phyloP scores from a whole-genome alignment of 2,888 invertebrate genomes.

The Melinaea menophilus region DNA sequence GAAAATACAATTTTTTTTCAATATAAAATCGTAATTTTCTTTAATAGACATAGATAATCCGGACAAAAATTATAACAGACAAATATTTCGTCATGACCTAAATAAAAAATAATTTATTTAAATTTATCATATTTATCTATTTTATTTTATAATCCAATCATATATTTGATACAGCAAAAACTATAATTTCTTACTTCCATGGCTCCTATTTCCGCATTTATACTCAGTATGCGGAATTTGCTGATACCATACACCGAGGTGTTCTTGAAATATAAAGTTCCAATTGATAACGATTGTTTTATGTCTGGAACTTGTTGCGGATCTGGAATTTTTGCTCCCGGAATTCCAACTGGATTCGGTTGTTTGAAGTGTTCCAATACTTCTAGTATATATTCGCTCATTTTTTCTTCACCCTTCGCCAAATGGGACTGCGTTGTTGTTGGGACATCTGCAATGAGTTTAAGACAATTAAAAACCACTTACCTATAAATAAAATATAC shows the following conservation, averaged over 20 bases:
- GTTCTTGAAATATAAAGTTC: constrained; percentile 82
- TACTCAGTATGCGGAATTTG: constrained; percentile 85
- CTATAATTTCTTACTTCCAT: constrained; percentile 79
- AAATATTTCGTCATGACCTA: no score
- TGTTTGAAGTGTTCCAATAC: constrained; percentile 90
- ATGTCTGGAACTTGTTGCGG: constrained; percentile 89
- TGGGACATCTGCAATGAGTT: constrained; percentile 30
- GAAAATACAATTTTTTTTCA: no score
- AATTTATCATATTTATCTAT: neutral
- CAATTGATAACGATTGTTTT: constrained; percentile 83
- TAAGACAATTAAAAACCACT: no score
- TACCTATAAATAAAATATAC: no score
- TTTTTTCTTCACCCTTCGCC: constrained; percentile 79
- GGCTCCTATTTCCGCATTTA: constrained; percentile 84
- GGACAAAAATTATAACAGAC: no score
- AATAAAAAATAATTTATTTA: neutral
- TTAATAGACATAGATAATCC: no score
- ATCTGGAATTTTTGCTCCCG: constrained; percentile 87
- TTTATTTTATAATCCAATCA: neutral
- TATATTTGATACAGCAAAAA: neutral
- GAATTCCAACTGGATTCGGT: constrained; percentile 87
- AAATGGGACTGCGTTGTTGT: constrained; percentile 35
- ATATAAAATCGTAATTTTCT: no score
- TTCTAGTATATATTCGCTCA: constrained; percentile 84
- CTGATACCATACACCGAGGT: constrained; percentile 86